phyloP scores from a whole-genome alignment of 2,888 invertebrate genomes.

The Neria commutata region DNA sequence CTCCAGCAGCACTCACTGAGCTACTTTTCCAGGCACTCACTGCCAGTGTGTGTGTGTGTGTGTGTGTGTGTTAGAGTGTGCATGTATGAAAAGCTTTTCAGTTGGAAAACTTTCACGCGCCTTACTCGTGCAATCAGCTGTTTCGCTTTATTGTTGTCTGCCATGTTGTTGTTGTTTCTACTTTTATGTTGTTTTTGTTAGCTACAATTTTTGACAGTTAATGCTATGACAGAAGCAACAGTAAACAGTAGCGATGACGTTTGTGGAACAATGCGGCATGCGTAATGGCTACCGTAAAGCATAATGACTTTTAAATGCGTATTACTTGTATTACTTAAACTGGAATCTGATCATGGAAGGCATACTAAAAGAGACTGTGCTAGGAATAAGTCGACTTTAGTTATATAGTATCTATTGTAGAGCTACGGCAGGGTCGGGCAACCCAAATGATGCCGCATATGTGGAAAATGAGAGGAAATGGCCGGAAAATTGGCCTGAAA shows the following conservation, averaged over 20 bases:
- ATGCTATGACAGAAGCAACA: constrained; percentile 11
- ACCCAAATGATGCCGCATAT: too few relatives aligned
- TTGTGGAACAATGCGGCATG: neutral
- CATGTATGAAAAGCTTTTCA: constrained; percentile 8
- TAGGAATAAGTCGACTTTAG: too few relatives aligned
- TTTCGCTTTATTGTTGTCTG: neutral
- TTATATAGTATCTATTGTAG: too few relatives aligned
- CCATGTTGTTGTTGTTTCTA: constrained; percentile 3
- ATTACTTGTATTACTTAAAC: too few relatives aligned
- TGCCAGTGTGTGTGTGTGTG: constrained; percentile 9
- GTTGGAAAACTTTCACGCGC: neutral
- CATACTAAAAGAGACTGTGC: too few relatives aligned
- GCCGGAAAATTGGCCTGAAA: too few relatives aligned
- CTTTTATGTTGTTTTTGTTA: constrained; percentile 8
- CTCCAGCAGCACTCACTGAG: constrained; percentile 1
- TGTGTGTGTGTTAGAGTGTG: constrained; percentile 8
- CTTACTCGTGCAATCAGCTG: neutral
- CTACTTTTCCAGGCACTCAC: neutral
- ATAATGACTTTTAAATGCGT: too few relatives aligned
- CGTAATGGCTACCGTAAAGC: neutral
- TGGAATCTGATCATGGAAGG: too few relatives aligned
- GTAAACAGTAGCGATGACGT: constrained; percentile 16
- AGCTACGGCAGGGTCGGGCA: too few relatives aligned
- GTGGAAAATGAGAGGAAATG: too few relatives aligned
- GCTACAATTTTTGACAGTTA: constrained; percentile 11